Evolutionary conservation across 2,797 vertebrate genomes (phyloP).

Genomic region (Rhincodon typus): DNA sequence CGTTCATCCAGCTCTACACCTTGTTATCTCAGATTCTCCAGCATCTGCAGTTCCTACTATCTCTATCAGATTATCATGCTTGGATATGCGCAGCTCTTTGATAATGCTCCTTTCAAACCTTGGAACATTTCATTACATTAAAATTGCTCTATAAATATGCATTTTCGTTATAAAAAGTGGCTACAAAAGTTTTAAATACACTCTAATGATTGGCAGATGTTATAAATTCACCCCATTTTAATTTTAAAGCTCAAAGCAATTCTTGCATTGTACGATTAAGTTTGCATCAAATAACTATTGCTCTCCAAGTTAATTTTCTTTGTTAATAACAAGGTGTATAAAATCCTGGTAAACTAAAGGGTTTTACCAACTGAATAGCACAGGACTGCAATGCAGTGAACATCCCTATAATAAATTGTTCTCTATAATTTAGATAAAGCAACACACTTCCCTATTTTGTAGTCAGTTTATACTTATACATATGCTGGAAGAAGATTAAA

Average conservation of each 20-base stretch:
- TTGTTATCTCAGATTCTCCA: no score
- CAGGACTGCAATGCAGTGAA: not conserved
- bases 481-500: not conserved
- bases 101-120: no score
- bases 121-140: not conserved
- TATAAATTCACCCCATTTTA: not conserved
- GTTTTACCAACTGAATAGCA: not conserved
- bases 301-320: not conserved
- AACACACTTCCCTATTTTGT: not conserved
- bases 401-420: not conserved
- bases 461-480: not conserved
- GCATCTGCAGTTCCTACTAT: no score
- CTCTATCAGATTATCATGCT: no score
- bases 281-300: not conserved
- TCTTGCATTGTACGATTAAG: not conserved
- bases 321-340: not conserved
- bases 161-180: not conserved
- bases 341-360: not conserved
- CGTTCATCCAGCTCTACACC: no score
- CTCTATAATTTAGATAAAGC: not conserved
- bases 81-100: not conserved
- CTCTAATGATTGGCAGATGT: not conserved
- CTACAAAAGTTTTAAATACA: not conserved
- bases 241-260: not conserved
- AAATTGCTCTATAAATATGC: not conserved